Evolutionary conservation across 2,797 vertebrate species (phyloP).

Genomic region (Ctenochaetus hawaiiensis): DNA sequence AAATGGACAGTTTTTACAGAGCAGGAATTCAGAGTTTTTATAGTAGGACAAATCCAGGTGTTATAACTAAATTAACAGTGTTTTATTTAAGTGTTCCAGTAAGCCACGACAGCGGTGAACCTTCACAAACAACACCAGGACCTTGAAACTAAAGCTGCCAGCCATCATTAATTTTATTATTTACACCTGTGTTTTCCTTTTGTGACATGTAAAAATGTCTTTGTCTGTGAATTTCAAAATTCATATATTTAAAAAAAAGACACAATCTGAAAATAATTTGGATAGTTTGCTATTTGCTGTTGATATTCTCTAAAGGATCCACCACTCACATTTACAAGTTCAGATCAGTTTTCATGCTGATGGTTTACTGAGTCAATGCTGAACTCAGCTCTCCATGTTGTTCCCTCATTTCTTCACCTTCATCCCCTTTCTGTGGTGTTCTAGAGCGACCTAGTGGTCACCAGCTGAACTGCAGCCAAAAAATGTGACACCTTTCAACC

Average conservation of each 20-base stretch:
- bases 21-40: neutral
- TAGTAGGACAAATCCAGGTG: neutral
- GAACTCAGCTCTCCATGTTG: constrained; percentile 9
- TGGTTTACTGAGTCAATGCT: constrained; percentile 19
- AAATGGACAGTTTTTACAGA: neutral
- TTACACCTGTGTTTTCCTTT: neutral
- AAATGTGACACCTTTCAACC: neutral
- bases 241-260: neutral
- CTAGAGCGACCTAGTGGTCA: constrained; percentile 64
- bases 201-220: neutral
- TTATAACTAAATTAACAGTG: neutral
- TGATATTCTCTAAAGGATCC: neutral
- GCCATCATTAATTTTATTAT: neutral
- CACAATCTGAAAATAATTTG: too few relatives aligned
- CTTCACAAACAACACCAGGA: neutral
- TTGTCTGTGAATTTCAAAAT: neutral
- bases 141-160: neutral
- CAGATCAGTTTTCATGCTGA: neutral
- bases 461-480: constrained; percentile 19
- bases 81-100: neutral
- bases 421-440: constrained; percentile 46
- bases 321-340: neutral
- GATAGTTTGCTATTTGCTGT: neutral
- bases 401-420: neutral
- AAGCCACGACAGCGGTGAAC: neutral